These are phyloP conservation scores for Nephila pilipes DNA, from an alignment of 1,140 invertebrate genomes.

Conservation along the genomic window DNA sequence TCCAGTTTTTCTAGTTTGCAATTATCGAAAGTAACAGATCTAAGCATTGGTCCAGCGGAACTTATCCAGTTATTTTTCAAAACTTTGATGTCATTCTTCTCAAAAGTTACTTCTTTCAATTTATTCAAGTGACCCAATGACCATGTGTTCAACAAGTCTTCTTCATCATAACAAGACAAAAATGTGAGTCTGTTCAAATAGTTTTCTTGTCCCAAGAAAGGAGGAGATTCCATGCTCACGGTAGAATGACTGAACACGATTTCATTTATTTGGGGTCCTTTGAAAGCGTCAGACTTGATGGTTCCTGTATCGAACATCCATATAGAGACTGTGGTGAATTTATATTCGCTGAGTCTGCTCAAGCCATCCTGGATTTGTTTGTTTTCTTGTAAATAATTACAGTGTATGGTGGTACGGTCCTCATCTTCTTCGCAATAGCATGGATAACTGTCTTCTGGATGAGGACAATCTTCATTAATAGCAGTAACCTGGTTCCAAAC, in stretches of 20 bases:
- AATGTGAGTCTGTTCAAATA: conserved; percentile 55
- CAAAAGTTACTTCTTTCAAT: conserved; percentile 58
- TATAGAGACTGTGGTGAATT: conserved; percentile 46
- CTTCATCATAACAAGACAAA: conserved; percentile 59
- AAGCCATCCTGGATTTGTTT: conserved; percentile 42
- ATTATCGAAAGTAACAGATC: conserved; percentile 61
- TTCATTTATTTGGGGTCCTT: conserved; percentile 39
- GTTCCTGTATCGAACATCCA: conserved; percentile 32
- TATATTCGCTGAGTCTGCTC: neutral
- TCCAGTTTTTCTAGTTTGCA: conserved; percentile 57
- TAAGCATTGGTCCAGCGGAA: conserved; percentile 31
- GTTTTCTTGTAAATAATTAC: conserved; percentile 49
- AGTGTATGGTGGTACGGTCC: conserved; percentile 33
- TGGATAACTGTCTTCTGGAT: conserved; percentile 62
- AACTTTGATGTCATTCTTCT: conserved; percentile 48
- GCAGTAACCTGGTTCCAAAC: neutral
- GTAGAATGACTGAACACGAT: conserved; percentile 53
- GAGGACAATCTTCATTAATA: conserved; percentile 53
- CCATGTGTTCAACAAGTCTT: neutral
- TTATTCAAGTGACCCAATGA: conserved; percentile 32
- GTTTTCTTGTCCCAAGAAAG: conserved; percentile 50
- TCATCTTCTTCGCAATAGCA: conserved; percentile 72
- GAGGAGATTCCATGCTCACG: conserved; percentile 41
- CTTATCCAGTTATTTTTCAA: conserved; percentile 66
- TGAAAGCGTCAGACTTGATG: conserved; percentile 63